Evolutionary conservation across 92 coral and sea anemone genomes (phyloP).

Genomic region (Isaurus tuberculatus): DNA sequence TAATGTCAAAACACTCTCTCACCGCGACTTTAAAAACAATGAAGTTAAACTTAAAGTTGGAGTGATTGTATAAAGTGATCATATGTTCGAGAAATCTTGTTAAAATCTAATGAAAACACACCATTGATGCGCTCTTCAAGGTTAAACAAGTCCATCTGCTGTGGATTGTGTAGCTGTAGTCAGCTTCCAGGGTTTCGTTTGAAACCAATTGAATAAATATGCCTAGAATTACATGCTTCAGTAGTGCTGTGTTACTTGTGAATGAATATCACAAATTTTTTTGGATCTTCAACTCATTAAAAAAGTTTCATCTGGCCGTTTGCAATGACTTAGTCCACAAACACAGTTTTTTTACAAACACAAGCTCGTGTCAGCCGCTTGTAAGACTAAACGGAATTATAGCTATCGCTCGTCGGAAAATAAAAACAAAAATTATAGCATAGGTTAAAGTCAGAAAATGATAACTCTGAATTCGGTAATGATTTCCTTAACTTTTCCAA

Average conservation of each 20-base stretch:
- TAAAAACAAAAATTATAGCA: background rate
- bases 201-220: background rate
- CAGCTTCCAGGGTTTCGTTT: background rate
- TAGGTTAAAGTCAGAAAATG: background rate
- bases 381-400: background rate
- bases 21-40: background rate
- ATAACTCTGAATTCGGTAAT: background rate
- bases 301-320: background rate
- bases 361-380: background rate
- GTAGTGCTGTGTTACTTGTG: background rate
- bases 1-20: background rate
- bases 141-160: background rate
- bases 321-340: background rate
- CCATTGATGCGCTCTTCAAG: background rate
- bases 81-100: background rate
- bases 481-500: background rate
- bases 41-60: background rate
- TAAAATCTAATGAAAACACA: background rate
- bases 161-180: background rate
- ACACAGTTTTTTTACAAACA: background rate
- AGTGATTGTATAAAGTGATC: background rate
- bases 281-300: background rate
- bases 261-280: background rate
- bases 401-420: background rate
- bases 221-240: background rate